Evolutionary conservation across 2,888 invertebrate genomes (phyloP).

Genomic region (Clivina fossor): DNA sequence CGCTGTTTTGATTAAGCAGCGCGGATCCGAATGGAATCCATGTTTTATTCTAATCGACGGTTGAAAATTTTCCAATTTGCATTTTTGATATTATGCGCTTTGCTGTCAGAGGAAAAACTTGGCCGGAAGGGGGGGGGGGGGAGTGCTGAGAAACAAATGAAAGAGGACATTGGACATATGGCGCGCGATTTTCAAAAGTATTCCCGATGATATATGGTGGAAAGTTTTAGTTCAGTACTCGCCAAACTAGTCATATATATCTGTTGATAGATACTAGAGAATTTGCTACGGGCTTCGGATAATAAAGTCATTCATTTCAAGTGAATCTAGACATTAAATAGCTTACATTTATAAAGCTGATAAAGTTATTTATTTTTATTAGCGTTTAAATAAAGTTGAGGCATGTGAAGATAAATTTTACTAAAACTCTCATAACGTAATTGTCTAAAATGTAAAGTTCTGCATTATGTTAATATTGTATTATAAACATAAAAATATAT

Average conservation of each 20-base stretch:
- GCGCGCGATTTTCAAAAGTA: neutral
- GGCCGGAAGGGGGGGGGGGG: neutral
- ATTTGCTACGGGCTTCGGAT: too few relatives aligned
- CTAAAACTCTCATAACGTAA: too few relatives aligned
- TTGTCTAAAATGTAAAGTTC: too few relatives aligned
- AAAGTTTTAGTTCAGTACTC: conserved; percentile 12
- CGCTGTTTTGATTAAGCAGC: conserved; percentile 32
- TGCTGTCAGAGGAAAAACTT: conserved; percentile 7
- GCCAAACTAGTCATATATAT: conserved; percentile 23
- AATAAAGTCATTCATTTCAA: neutral
- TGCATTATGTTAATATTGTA: too few relatives aligned
- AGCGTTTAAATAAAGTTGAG: too few relatives aligned
- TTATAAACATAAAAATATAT: too few relatives aligned
- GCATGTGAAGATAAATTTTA: too few relatives aligned
- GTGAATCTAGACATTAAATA: too few relatives aligned
- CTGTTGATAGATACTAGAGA: conserved; percentile 24
- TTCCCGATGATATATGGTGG: conserved; percentile 18
- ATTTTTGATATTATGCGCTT: conserved; percentile 24
- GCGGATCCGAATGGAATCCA: conserved; percentile 33
- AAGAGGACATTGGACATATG: conserved; percentile 14
- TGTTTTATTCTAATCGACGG: conserved; percentile 33
- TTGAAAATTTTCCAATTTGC: conserved; percentile 28
- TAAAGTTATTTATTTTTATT: too few relatives aligned
- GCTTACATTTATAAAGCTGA: too few relatives aligned
- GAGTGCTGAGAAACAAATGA: conserved; percentile 6